These are phyloP conservation scores for Drosophila fungiperda DNA, from an alignment of 2,888 invertebrate genomes.

Conservation along the genomic window DNA sequence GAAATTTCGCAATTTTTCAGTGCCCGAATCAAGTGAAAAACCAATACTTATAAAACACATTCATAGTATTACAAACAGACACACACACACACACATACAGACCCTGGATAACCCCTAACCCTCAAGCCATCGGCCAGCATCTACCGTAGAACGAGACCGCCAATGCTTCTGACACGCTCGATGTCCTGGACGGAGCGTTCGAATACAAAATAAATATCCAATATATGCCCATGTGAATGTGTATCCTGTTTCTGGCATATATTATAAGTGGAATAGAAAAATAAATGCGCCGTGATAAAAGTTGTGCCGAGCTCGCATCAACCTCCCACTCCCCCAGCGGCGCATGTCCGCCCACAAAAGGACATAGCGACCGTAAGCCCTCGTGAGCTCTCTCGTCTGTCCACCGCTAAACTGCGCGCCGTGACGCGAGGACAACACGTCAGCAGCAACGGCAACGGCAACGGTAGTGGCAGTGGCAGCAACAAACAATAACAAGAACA, in stretches of 20 bases:
- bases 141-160: slow-evolving; percentile 56
- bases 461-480: slow-evolving; percentile 66
- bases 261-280: slow-evolving; percentile 83
- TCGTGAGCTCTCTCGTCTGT: slow-evolving; percentile 57
- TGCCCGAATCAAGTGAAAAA: slow-evolving; percentile 68
- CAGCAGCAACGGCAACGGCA: slow-evolving; percentile 70
- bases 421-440: slow-evolving; percentile 76
- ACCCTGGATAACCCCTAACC: slow-evolving; percentile 56
- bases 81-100: slow-evolving; percentile 17
- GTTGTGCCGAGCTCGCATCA: slow-evolving; percentile 58
- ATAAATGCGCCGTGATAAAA: slow-evolving; percentile 82
- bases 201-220: slow-evolving; percentile 82
- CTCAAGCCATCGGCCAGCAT: slow-evolving; percentile 48
- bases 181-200: slow-evolving; percentile 72
- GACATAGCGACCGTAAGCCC: slow-evolving; percentile 45
- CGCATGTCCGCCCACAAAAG: slow-evolving; percentile 33
- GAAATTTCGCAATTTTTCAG: slow-evolving; percentile 80
- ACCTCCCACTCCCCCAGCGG: slow-evolving; percentile 33
- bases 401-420: slow-evolving; percentile 66
- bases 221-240: slow-evolving; percentile 76
- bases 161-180: slow-evolving; percentile 66
- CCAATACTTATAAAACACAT: slow-evolving; percentile 57
- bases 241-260: slow-evolving; percentile 84
- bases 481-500: slow-evolving; percentile 64
- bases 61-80: slow-evolving; percentile 20